Evolutionary conservation across 2,113 vertebrate species (phyloP).

Genomic region (Neogale vison): DNA sequence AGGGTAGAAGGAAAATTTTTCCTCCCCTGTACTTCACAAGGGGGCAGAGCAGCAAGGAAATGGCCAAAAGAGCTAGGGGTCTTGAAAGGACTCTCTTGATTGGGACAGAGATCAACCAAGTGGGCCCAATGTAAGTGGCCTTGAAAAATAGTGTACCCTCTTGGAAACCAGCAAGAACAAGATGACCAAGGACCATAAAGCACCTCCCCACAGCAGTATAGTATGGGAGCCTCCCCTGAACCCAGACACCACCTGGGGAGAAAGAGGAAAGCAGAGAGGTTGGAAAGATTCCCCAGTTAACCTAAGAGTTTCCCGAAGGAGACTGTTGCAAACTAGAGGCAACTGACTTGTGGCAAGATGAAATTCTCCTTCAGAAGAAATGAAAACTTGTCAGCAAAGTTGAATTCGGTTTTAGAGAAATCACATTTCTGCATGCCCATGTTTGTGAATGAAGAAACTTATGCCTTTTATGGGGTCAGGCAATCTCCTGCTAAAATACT

Average conservation of each 20-base stretch:
- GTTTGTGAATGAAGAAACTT: not conserved
- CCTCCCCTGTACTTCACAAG: not conserved
- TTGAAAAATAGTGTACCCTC: not conserved
- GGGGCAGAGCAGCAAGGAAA: not conserved
- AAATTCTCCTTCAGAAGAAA: not conserved
- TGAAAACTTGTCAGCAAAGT: not conserved
- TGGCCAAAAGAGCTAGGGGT: not conserved
- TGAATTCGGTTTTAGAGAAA: not conserved
- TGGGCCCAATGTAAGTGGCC: fast-evolving
- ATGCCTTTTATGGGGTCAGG: not conserved
- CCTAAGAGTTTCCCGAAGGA: not conserved
- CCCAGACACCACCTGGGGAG: not conserved
- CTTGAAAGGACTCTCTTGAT: not conserved
- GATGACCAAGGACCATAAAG: not conserved
- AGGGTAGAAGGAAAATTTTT: not conserved
- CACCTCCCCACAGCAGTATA: fast-evolving
- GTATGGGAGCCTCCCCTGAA: not conserved
- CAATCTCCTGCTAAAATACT: not conserved
- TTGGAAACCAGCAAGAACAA: not conserved
- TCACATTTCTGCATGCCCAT: not conserved
- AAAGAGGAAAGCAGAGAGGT: too few species aligned
- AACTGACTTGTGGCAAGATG: not conserved
- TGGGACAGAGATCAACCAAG: not conserved
- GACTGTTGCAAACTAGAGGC: not conserved
- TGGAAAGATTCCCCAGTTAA: not conserved